These are phyloP conservation scores for Peromyscus leucopus DNA, from an alignment of 2,113 vertebrate species.

Conservation along the genomic window DNA sequence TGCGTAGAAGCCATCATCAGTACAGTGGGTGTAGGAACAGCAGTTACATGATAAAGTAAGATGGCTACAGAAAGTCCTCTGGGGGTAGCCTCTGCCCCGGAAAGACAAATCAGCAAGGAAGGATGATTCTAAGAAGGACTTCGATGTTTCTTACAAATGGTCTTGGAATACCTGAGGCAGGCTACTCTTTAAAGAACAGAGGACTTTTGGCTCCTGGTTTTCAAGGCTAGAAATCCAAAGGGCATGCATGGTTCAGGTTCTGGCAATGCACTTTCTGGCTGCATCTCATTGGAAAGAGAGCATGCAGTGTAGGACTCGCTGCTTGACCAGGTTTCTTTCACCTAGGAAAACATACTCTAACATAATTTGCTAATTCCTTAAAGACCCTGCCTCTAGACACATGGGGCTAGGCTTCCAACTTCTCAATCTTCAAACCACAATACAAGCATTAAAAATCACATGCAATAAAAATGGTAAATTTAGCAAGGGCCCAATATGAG, in stretches of 20 bases:
- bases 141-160: neutral
- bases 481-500: neutral
- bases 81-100: neutral
- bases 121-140: neutral
- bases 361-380: neutral
- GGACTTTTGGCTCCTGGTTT: neutral
- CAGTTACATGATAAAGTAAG: neutral
- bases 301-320: fast-evolving
- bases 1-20: neutral
- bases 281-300: neutral
- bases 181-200: neutral
- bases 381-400: neutral
- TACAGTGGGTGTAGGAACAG: neutral
- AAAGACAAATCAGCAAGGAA: neutral
- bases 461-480: neutral
- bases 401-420: neutral
- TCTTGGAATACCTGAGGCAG: neutral
- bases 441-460: slow-evolving; percentile 26
- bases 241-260: neutral
- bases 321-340: neutral
- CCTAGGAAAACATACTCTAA: neutral
- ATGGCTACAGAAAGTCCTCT: neutral
- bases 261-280: neutral
- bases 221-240: neutral
- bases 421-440: neutral